Evolutionary conservation across 2,113 vertebrate species (phyloP), one percentile per base, ranked within the genome.

Genomic region (Echinops telfairi): DNA sequence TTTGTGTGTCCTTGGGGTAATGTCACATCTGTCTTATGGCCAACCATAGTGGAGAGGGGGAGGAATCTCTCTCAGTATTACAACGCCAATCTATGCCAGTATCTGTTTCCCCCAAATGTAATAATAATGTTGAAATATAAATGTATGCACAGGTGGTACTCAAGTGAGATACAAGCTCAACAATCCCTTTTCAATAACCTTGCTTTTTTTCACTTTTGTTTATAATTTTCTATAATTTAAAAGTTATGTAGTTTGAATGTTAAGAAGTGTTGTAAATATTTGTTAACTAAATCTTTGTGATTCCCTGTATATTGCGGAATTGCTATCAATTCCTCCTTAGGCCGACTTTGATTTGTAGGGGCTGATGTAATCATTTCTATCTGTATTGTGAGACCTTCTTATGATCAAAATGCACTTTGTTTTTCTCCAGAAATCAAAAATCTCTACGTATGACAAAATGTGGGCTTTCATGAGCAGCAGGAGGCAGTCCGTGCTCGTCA

Each of bases 401-500:
- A n/a, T 36, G 22, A 80, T 20, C 64, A 33, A 79, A 23, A 82
- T 82, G 0, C 70, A 29, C 93, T 88, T 94, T 95, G 9, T 92
- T 97, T 79, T 93, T 29, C 96, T 96, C 36, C 98, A 99, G 99
- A 99, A 99, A 99, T 99, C 99, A 82, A 99, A 99, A 98, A 99
- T 99, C 95, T 99, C 99, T 78, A 99, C 99, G 0, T 99, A 99
- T 4, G 99, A 99, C 95, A 99, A 99, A 98, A 99, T 99, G 99
- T 99, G 99, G 99, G 99, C 99, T 93, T 99, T 99, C 96, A 99
- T 99, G 99, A 99, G 99, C 98, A 99, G 99, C 97, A 98, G 99
- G 78, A 98, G 98, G 86, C 99, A 99, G 97, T 99, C 99, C 0
- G 99, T 99, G 90, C 99, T 99, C 97, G 99, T 99, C 96, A 99